Conservation (phyloP, 2,113 vertebrate genomes). For the Trachemys scripta region DNA sequence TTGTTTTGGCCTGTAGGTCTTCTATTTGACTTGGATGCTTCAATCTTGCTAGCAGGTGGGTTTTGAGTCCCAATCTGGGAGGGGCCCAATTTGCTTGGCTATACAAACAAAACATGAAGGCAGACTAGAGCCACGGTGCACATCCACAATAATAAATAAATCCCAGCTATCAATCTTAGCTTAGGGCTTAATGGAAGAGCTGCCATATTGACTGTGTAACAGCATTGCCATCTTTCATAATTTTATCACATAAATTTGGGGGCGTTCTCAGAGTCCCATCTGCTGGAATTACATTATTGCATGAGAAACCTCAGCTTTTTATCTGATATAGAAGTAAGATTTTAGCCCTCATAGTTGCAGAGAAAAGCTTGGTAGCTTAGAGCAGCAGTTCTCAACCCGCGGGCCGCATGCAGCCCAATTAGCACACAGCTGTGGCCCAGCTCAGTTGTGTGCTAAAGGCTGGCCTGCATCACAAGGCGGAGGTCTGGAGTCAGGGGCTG, state of each 20-base stretch:
- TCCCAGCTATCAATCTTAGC: neutral
- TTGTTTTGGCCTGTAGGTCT: neutral
- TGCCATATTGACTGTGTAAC: neutral
- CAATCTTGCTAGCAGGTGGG: neutral
- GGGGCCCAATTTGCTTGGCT: neutral
- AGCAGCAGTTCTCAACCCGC: too few species aligned
- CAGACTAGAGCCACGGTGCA: neutral
- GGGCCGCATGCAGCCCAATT: too few species aligned
- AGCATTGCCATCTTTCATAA: neutral
- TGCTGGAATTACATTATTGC: neutral
- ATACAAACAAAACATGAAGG: neutral
- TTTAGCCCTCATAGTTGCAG: neutral
- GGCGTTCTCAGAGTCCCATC: neutral
- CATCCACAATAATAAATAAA: neutral
- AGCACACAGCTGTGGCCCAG: too few species aligned
- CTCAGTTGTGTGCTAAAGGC: too few species aligned
- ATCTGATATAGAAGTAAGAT: neutral
- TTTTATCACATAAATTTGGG: neutral
- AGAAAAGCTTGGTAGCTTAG: neutral
- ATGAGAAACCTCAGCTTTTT: neutral
- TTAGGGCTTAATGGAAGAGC: neutral
- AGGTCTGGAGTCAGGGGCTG: too few species aligned
- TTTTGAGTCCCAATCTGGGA: neutral
- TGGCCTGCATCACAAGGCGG: too few species aligned
- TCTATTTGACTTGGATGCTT: neutral